Evolutionary conservation across 2,888 invertebrate genomes (phyloP).

Genomic region (Celastrina argiolus): DNA sequence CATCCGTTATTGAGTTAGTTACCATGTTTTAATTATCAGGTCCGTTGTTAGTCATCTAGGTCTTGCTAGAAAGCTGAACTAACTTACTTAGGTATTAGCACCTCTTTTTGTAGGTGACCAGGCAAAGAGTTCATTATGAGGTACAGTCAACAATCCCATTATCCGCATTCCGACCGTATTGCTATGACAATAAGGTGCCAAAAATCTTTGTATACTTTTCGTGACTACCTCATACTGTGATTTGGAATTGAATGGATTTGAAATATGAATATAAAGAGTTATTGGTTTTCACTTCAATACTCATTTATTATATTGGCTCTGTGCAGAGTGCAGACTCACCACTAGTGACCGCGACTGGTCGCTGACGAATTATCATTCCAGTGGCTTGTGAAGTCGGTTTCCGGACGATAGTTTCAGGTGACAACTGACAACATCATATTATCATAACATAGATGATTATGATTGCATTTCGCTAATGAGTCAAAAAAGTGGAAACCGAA

Average conservation of each 20-base stretch:
- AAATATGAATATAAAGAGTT: constrained; percentile 1
- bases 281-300: neutral
- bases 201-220: neutral
- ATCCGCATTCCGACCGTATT: too few species aligned
- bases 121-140: neutral
- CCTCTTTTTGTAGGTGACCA: constrained; percentile 5
- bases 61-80: constrained; percentile 11
- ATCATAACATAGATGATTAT: too few species aligned
- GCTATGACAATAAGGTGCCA: neutral
- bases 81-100: constrained; percentile 4
- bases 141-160: neutral
- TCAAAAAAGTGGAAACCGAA: too few species aligned
- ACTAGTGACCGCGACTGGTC: neutral
- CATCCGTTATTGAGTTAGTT: too few species aligned
- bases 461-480: too few species aligned
- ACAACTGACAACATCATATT: too few species aligned
- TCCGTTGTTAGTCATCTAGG: constrained; percentile 8
- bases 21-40: neutral
- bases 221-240: constrained; percentile 2
- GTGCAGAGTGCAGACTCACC: neutral
- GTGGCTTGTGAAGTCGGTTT: too few species aligned
- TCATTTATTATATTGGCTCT: neutral
- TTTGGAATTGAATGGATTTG: neutral
- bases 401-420: too few species aligned
- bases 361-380: too few species aligned